Percentiles rank a stretch among this genome's conserved stretches.
These are phyloP conservation scores for Musca domestica DNA, from an alignment of 1,140 invertebrate species.

Conservation along the genomic window DNA sequence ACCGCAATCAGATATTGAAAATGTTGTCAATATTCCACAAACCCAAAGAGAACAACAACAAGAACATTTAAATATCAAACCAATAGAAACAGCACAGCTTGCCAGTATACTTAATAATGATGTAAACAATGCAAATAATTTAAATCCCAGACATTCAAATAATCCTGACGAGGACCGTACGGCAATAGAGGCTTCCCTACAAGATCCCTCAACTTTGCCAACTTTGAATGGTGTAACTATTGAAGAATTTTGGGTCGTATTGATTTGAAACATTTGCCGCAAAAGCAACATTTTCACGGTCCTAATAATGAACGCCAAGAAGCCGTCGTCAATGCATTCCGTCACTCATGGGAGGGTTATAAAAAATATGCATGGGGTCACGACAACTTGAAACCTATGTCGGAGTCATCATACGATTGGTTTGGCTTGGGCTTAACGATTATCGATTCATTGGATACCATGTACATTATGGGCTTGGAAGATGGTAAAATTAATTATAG, in stretches of 20 bases:
- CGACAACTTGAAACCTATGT: conserved; percentile 88
- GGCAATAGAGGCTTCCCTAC: conserved; percentile 9
- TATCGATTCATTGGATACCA: conserved; percentile 86
- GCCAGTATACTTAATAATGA: conserved; percentile 26
- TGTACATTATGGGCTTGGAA: conserved; percentile 87
- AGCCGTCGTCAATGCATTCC: conserved; percentile 81
- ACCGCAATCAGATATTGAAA: conserved; percentile 4
- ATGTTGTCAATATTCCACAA: conserved; percentile 18
- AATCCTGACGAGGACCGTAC: conserved; percentile 21
- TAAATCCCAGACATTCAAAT: background rate
- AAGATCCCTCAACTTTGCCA: conserved; percentile 26
- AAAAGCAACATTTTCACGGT: conserved; percentile 57
- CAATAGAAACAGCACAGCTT: conserved; percentile 2
- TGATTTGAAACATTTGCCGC: conserved; percentile 31
- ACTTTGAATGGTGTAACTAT: conserved; percentile 31
- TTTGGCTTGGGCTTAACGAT: conserved; percentile 88
- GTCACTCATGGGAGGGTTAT: conserved; percentile 90
- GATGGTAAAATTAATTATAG: conserved; percentile 62
- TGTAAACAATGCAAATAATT: background rate
- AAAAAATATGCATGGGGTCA: conserved; percentile 91
- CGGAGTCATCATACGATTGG: conserved; percentile 80
- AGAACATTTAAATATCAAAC: background rate
- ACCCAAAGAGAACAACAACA: conserved; percentile 9
- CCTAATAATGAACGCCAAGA: conserved; percentile 75
- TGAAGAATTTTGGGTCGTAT: conserved; percentile 34